These are phyloP conservation scores for Ceratoteleas bidentatus DNA, from an alignment of 1,140 invertebrate genomes.

Conservation along the genomic window DNA sequence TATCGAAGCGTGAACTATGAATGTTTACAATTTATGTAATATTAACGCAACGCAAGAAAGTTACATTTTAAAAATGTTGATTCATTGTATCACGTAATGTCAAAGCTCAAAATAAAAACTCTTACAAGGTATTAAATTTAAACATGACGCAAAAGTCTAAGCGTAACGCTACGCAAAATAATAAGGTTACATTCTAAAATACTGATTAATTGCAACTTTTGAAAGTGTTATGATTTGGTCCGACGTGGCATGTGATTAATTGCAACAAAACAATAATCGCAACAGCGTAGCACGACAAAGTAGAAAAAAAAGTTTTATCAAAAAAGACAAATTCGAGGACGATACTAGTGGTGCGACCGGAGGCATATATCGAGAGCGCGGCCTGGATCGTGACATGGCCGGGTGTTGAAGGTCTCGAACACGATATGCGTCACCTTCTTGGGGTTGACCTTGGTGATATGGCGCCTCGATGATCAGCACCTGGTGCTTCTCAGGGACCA, in stretches of 20 bases:
- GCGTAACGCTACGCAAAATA: neutral
- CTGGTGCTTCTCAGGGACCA: conserved; percentile 94
- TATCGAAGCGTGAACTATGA: too few relatives aligned
- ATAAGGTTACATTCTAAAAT: neutral
- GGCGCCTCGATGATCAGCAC: conserved; percentile 81
- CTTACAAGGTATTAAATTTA: neutral
- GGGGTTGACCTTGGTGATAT: conserved; percentile 2
- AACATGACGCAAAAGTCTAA: neutral
- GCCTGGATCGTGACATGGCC: conserved; percentile 87
- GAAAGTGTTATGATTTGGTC: too few relatives aligned
- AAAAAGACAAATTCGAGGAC: conserved; percentile 65
- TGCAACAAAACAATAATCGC: too few relatives aligned
- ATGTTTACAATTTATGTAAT: too few relatives aligned
- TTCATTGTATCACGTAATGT: neutral
- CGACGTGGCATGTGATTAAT: too few relatives aligned
- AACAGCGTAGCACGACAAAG: too few relatives aligned
- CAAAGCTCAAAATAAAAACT: neutral
- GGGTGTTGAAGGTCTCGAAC: conserved; percentile 92
- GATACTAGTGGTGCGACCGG: conserved; percentile 81
- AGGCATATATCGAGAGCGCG: conserved; percentile 1
- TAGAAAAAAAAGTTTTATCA: too few relatives aligned
- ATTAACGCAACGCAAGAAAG: too few relatives aligned
- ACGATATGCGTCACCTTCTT: conserved; percentile 83
- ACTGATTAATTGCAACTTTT: neutral
- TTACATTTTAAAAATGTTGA: too few relatives aligned